Percentiles rank a stretch among this genome's conserved stretches.
Conservation (phyloP, 2,888 invertebrate species). For the Portevinia maculata region DNA sequence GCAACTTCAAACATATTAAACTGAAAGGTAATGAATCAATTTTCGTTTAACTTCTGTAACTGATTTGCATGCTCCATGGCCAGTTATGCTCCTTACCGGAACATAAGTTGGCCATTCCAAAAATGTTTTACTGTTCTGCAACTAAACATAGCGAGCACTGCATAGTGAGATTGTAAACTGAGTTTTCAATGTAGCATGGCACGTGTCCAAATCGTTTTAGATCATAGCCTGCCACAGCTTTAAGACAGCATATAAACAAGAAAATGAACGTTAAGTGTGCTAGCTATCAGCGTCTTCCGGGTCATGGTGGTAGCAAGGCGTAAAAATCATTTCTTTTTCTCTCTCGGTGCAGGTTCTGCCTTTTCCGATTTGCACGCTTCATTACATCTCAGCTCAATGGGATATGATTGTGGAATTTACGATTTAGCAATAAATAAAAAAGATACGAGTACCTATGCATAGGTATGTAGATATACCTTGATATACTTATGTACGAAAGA, state of each 20-base stretch:
- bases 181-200: neutral
- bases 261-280: neutral
- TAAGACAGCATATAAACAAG: neutral
- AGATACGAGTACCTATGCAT: neutral
- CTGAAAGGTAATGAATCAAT: slow-evolving; percentile 43
- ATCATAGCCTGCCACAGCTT: neutral
- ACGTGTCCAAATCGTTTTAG: slow-evolving; percentile 49
- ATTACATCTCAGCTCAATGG: slow-evolving; percentile 26
- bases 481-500: too few species aligned
- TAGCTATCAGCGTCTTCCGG: slow-evolving; percentile 29
- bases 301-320: slow-evolving; percentile 29
- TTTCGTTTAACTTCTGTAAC: slow-evolving; percentile 10
- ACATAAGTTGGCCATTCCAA: slow-evolving; percentile 7
- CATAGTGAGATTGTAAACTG: neutral
- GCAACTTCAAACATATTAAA: slow-evolving; percentile 3
- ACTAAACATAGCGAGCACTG: slow-evolving; percentile 1
- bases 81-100: slow-evolving; percentile 21
- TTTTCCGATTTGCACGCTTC: slow-evolving; percentile 49
- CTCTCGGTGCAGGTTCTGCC: slow-evolving; percentile 23
- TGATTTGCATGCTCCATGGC: slow-evolving; percentile 32
- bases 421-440: slow-evolving; percentile 10
- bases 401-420: slow-evolving; percentile 32
- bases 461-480: neutral
- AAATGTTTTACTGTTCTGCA: neutral
- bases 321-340: slow-evolving; percentile 19